Conservation (phyloP, 1,140 invertebrate species). For the Euschistus heros region DNA sequence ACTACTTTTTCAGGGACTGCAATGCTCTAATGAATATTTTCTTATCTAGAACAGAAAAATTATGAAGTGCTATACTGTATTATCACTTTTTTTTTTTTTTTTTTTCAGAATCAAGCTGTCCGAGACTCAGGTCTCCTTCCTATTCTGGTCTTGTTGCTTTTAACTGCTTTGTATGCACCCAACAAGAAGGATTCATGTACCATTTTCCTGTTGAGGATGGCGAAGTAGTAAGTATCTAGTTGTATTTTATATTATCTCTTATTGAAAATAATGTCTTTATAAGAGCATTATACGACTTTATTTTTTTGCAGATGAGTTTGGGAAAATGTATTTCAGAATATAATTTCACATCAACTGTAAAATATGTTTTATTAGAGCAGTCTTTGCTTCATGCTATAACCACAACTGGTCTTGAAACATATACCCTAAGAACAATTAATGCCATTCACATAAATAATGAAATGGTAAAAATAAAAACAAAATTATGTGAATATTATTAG, state of each 20-base stretch:
- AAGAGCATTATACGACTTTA: background rate
- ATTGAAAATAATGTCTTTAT: background rate
- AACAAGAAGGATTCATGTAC: slow-evolving; percentile 48
- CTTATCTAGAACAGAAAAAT: too few species aligned
- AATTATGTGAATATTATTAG: background rate
- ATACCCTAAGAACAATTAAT: slow-evolving; percentile 55
- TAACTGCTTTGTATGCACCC: slow-evolving; percentile 41
- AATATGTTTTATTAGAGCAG: slow-evolving; percentile 51
- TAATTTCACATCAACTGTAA: slow-evolving; percentile 58
- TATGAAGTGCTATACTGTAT: too few species aligned
- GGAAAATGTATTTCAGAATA: slow-evolving; percentile 38
- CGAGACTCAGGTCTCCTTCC: slow-evolving; percentile 27
- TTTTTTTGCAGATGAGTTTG: slow-evolving; percentile 29
- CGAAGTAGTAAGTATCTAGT: slow-evolving; percentile 26
- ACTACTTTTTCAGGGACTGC: too few species aligned
- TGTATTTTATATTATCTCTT: background rate
- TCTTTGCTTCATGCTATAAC: slow-evolving; percentile 63
- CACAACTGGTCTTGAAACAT: slow-evolving; percentile 64
- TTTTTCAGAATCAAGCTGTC: slow-evolving; percentile 28
- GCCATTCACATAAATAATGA: slow-evolving; percentile 28
- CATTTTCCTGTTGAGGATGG: slow-evolving; percentile 38
- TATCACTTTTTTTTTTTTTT: background rate
- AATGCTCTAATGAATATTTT: too few species aligned
- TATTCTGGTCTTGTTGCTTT: slow-evolving; percentile 32
- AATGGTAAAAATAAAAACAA: background rate